Percentiles rank a stretch among this genome's conserved stretches.
These are phyloP conservation scores for Smittia sp. DNA, from an alignment of 2,888 invertebrate species.

Conservation along the genomic window DNA sequence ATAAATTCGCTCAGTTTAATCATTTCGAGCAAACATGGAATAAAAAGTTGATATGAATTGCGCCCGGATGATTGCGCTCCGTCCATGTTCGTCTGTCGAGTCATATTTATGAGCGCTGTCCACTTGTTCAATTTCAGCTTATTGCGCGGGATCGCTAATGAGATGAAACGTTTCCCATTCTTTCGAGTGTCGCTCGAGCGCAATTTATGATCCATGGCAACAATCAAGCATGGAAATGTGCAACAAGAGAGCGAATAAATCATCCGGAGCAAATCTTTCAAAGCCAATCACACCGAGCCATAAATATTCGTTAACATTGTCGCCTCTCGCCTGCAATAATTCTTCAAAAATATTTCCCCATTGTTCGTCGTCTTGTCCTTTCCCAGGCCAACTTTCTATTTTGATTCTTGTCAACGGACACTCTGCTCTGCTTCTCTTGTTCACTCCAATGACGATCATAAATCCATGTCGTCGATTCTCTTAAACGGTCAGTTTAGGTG, in stretches of 20 bases:
- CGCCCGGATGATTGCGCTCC: neutral
- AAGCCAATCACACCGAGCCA: slow-evolving; percentile 17
- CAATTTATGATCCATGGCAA: neutral
- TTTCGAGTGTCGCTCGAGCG: neutral
- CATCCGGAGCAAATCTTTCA: neutral
- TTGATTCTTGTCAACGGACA: slow-evolving; percentile 23
- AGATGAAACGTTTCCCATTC: too few species aligned
- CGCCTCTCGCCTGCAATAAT: neutral
- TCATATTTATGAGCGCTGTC: neutral
- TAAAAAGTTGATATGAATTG: neutral
- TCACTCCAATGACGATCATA: slow-evolving; percentile 25
- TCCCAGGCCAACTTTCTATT: slow-evolving; percentile 31
- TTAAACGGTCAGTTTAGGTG: neutral
- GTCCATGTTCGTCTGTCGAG: neutral
- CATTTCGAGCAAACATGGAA: neutral
- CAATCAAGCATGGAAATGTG: neutral
- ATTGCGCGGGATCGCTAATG: too few species aligned
- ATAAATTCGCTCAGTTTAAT: slow-evolving; percentile 20
- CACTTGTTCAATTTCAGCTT: too few species aligned
- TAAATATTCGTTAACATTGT: slow-evolving; percentile 37
- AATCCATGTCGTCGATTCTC: slow-evolving; percentile 15
- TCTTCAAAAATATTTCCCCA: slow-evolving; percentile 16
- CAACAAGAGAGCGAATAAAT: neutral
- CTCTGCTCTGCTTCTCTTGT: neutral
- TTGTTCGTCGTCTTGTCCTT: slow-evolving; percentile 31